phyloP scores from a whole-genome alignment of 2,797 vertebrate species.

The Trachurus trachurus region DNA sequence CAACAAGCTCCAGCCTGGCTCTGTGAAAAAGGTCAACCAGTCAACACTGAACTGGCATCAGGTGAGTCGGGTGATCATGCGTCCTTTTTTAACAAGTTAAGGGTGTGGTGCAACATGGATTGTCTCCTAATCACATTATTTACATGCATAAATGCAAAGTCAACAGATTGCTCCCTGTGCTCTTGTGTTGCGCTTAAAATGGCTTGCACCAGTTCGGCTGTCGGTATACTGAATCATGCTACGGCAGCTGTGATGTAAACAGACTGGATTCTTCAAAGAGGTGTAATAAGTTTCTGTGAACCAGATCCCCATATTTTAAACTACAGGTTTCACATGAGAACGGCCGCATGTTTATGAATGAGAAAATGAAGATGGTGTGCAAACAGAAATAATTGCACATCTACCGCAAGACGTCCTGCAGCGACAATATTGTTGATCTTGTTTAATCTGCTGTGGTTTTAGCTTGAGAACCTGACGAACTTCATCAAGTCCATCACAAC shows the following conservation, averaged over 20 bases:
- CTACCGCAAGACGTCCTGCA: neutral
- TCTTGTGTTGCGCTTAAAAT: neutral
- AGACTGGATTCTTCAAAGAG: slow-evolving; percentile 13
- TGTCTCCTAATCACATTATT: neutral
- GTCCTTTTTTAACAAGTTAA: neutral
- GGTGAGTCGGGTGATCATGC: slow-evolving; percentile 77
- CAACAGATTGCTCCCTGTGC: neutral
- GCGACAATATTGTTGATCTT: slow-evolving; percentile 1
- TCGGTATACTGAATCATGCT: slow-evolving; percentile 23
- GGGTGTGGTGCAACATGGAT: neutral
- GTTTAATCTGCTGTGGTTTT: slow-evolving; percentile 28
- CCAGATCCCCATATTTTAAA: neutral
- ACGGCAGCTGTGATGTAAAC: neutral
- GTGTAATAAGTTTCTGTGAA: slow-evolving; percentile 7
- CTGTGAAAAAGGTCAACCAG: slow-evolving; percentile 91
- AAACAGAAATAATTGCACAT: neutral
- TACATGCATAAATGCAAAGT: neutral
- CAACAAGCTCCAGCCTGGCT: slow-evolving; percentile 91
- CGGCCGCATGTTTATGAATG: neutral
- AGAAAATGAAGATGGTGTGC: neutral
- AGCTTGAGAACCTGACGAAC: slow-evolving; percentile 96
- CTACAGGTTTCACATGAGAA: neutral
- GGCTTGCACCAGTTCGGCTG: neutral
- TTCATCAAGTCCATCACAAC: slow-evolving; percentile 91
- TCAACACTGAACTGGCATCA: slow-evolving; percentile 95